A percentile compares a stretch with the other conserved stretches of the same genome.
Evolutionary conservation across 2,113 vertebrate genomes (phyloP).

Genomic region (Tachysurus fulvidraco): DNA sequence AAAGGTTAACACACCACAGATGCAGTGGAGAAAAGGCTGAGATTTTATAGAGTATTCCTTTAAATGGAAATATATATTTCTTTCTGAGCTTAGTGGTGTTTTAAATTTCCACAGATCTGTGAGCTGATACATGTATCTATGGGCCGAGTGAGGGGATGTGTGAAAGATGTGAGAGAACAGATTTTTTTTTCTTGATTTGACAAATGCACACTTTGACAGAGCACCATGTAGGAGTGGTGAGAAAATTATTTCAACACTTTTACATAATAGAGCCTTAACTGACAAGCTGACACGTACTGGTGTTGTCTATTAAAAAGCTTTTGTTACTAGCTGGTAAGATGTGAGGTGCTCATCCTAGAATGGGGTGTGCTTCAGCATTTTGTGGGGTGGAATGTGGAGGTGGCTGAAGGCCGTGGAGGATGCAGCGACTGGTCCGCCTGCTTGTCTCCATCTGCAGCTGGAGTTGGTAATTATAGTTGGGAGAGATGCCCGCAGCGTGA

Average conservation of each 20-base stretch:
- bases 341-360: constrained; percentile 35
- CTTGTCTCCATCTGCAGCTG: constrained; percentile 90
- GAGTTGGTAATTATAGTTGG: constrained; percentile 92
- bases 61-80: neutral
- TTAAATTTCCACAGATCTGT: constrained; percentile 1
- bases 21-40: neutral
- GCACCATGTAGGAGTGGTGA: constrained; percentile 17
- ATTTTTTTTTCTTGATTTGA: constrained; percentile 22
- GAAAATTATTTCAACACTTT: constrained; percentile 21
- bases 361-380: constrained; percentile 34
- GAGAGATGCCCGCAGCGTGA: constrained; percentile 83
- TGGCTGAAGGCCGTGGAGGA: constrained; percentile 81
- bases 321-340: neutral
- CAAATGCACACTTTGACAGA: constrained; percentile 26
- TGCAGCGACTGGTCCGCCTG: constrained; percentile 86
- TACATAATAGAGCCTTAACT: constrained; percentile 10
- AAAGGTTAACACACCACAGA: neutral
- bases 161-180: constrained; percentile 28
- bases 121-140: constrained; percentile 11
- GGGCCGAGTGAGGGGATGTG: constrained; percentile 24
- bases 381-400: constrained; percentile 63
- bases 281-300: neutral
- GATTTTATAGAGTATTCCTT: neutral
- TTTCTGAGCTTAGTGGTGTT: neutral
- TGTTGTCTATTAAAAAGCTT: neutral